These are phyloP conservation scores for Eucriotettix oculatus DNA, from an alignment of 2,888 invertebrate genomes.

Conservation along the genomic window DNA sequence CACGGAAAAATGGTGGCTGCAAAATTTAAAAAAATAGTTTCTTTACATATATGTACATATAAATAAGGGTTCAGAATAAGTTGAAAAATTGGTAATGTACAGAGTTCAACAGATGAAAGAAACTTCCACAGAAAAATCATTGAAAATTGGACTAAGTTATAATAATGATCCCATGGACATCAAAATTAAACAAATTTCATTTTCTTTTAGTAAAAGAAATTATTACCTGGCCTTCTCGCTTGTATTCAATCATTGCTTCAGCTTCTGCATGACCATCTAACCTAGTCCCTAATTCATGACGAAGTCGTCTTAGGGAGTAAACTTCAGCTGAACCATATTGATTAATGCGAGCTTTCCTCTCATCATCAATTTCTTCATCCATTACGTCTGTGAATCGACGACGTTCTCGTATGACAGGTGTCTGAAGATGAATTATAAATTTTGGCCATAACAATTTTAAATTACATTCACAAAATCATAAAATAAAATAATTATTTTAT, in stretches of 20 bases:
- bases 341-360: constrained; percentile 63
- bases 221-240: constrained; percentile 31
- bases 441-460: background rate
- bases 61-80: no score
- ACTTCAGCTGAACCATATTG: constrained; percentile 50
- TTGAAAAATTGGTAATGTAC: no score
- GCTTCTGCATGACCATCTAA: constrained; percentile 77
- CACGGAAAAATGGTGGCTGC: constrained; percentile 76
- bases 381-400: constrained; percentile 85
- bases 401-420: constrained; percentile 75
- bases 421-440: constrained; percentile 28
- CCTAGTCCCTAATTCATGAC: constrained; percentile 71
- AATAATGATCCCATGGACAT: background rate
- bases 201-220: background rate
- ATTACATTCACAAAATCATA: background rate
- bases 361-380: constrained; percentile 92
- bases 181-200: constrained; percentile 2
- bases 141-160: no score
- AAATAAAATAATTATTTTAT: background rate
- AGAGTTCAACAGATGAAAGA: no score
- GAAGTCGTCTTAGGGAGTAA: constrained; percentile 55
- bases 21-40: background rate
- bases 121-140: no score
- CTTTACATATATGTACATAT: no score
- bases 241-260: constrained; percentile 64